Evolutionary conservation across 2,888 invertebrate species (phyloP), one percentile per base, ranked within the genome.

Genomic region (Drosophila buzzatii): DNA sequence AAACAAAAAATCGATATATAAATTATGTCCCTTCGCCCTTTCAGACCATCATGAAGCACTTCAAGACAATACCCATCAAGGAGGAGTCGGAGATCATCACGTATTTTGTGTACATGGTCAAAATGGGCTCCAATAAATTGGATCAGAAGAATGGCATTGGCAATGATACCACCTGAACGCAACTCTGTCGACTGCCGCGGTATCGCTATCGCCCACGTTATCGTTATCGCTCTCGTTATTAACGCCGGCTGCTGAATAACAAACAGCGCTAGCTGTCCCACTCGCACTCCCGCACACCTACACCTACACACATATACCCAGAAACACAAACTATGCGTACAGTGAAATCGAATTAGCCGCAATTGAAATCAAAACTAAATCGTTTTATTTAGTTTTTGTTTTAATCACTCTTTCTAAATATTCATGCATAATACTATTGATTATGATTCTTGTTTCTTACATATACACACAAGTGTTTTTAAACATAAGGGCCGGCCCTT

Each of bases 71-170:
- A 93, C 98, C 97, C 45, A 97, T 99, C 16, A 96, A 96, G 89
- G 99, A 99, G 93, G 99, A 98, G 92, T 10, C 53, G 2, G 99
- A 99, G 93, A 97, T 97, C 55, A 94, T 99, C 73, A 97, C 98
- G 56, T 98, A 97, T 92, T 99, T 99, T 92, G 98, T 99, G 89
- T 99, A 98, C 92, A 98, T 97, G 94, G 98, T 99, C 5, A 99
- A 98, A 94, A 97, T 97, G 59, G 98, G 98, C 70, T 91, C 93
- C 20, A 93, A 93, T 74, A 93, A 93, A 84, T 79, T 93, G 64
- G 93, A 93, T 71, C 91, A 93, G 63, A 93, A 93, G 73, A 93
- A 93, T 66, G 93, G 93, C 23, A 91, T 93, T 56, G 92, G 92
- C 59, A 93, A 92, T 73, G 93, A 93, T 73, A 86, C 91, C 63